phyloP scores from a whole-genome alignment of 2,113 vertebrate genomes.

The Guaruba guarouba region DNA sequence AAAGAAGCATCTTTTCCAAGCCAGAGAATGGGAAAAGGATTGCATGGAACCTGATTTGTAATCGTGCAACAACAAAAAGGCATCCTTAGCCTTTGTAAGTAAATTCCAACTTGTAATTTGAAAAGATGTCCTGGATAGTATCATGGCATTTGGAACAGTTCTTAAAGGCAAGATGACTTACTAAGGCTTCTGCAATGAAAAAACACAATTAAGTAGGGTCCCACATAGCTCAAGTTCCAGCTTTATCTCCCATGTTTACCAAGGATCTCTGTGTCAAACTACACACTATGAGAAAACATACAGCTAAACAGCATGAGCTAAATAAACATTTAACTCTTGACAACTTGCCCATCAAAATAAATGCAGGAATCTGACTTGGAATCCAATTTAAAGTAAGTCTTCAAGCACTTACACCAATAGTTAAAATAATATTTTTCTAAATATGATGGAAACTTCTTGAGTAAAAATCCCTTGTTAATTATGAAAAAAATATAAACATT shows the following conservation, averaged over 20 bases:
- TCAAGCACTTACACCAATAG: neutral
- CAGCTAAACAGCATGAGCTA: neutral
- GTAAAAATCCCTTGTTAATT: neutral
- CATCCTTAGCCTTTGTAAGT: neutral
- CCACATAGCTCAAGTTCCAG: conserved; percentile 10
- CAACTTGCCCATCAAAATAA: neutral
- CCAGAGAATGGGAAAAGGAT: neutral
- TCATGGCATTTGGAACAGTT: neutral
- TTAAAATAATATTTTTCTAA: neutral
- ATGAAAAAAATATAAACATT: neutral
- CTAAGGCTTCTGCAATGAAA: neutral
- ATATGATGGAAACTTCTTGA: neutral
- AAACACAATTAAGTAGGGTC: neutral
- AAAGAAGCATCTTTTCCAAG: neutral
- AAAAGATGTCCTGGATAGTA: neutral
- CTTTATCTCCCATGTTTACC: neutral
- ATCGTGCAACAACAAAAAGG: neutral
- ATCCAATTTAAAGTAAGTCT: neutral
- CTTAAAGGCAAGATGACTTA: neutral
- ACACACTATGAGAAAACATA: neutral
- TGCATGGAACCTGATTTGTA: neutral
- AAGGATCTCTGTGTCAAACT: neutral
- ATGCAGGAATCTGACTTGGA: neutral
- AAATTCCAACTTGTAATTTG: neutral
- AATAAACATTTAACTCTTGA: neutral